Conservation (phyloP, 2,797 vertebrate genomes). For the Urosaurus nigricauda region DNA sequence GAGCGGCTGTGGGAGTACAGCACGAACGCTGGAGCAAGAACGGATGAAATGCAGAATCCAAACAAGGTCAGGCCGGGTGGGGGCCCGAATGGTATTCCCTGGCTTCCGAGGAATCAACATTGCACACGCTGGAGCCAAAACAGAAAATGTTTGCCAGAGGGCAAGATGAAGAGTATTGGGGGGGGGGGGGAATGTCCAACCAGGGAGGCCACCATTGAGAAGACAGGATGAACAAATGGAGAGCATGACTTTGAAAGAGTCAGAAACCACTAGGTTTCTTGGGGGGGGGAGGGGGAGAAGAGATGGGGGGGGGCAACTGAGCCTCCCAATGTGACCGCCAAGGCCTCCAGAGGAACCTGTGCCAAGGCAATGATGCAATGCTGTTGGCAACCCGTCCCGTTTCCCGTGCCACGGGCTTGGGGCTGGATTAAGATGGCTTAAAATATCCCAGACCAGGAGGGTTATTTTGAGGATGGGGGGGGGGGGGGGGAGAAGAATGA, state of each 20-base stretch:
- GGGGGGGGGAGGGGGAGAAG: too few species aligned
- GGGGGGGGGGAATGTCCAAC: rapidly evolving
- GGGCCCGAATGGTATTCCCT: constrained; percentile 13
- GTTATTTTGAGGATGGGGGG: constrained; percentile 58
- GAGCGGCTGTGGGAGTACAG: not conserved
- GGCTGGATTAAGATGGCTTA: constrained; percentile 46
- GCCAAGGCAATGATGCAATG: constrained; percentile 60
- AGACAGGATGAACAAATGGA: not conserved
- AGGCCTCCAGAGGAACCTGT: constrained; percentile 45
- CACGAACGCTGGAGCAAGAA: not conserved
- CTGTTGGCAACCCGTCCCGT: constrained; percentile 31
- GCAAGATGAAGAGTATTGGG: not conserved
- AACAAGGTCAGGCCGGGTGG: not conserved
- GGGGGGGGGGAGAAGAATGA: constrained; percentile 30
- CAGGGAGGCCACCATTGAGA: constrained; percentile 11
- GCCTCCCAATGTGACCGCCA: constrained; percentile 46
- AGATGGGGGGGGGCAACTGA: not conserved
- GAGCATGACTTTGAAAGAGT: constrained; percentile 6
- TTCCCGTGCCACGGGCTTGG: constrained; percentile 10
- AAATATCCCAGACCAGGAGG: constrained; percentile 56
- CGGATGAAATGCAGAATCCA: not conserved
- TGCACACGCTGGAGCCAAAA: not conserved
- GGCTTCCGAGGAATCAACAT: not conserved
- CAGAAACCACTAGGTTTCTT: rapidly evolving
- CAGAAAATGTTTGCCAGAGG: not conserved